Percentiles rank a stretch among this genome's conserved stretches.
phyloP scores from a whole-genome alignment of 2,113 vertebrate species.

The Notarius quadriscutis region DNA sequence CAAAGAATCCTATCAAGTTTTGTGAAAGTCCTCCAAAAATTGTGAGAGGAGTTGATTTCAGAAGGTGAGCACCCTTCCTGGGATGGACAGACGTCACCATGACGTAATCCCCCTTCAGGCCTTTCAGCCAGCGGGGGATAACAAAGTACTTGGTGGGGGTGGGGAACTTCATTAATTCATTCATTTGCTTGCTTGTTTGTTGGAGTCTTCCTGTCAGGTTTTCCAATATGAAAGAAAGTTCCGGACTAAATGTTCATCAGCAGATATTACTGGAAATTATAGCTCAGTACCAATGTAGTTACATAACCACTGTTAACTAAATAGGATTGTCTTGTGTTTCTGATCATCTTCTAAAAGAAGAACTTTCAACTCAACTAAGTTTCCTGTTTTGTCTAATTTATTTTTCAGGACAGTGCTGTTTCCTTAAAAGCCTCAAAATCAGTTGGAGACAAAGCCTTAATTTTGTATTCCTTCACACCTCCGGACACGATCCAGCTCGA shows the following conservation, averaged over 20 bases:
- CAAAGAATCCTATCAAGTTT: no score
- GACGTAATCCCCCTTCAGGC: no score
- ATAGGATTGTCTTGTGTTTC: background rate
- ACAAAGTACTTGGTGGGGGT: no score
- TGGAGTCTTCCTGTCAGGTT: background rate
- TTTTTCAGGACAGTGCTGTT: background rate
- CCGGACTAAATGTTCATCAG: background rate
- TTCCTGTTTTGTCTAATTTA: background rate
- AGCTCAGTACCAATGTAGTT: background rate
- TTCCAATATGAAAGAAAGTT: background rate
- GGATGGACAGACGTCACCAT: no score
- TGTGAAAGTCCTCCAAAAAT: no score
- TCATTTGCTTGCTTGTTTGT: background rate
- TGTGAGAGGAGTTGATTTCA: no score
- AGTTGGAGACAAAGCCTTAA: background rate
- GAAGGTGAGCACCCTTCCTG: no score
- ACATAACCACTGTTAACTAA: background rate
- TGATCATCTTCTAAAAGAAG: no score
- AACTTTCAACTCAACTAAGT: background rate
- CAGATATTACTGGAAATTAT: background rate
- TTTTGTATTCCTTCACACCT: background rate
- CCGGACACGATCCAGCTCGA: background rate
- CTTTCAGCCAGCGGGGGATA: no score
- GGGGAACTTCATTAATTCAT: no score
- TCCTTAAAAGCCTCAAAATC: background rate